Conservation (phyloP, 1,140 invertebrate species). For the Aethina tumida region DNA sequence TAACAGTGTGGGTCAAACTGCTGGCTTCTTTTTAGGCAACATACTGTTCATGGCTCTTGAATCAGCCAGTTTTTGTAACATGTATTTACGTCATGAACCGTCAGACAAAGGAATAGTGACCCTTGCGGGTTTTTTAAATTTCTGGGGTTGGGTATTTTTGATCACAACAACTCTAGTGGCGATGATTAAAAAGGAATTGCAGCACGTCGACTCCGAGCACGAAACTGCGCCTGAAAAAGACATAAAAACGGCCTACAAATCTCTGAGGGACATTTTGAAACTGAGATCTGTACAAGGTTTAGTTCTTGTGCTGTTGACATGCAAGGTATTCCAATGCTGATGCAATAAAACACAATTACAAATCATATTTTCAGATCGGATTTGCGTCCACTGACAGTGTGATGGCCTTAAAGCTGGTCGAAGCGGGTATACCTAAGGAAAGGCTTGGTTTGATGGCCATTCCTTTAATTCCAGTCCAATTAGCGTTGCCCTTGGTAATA, state of each 20-base stretch:
- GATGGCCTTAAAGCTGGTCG: conserved; percentile 88
- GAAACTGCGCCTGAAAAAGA: conserved; percentile 37
- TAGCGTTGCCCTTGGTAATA: conserved; percentile 83
- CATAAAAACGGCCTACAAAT: conserved; percentile 66
- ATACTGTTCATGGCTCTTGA: conserved; percentile 96
- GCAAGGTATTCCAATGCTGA: conserved; percentile 57
- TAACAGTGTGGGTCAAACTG: conserved; percentile 96
- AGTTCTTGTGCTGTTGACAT: conserved; percentile 75
- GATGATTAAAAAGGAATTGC: conserved; percentile 79
- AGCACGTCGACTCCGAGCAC: conserved; percentile 33
- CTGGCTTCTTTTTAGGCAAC: conserved; percentile 96
- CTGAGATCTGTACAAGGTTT: conserved; percentile 72
- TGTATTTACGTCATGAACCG: conserved; percentile 72
- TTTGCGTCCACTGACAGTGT: conserved; percentile 95
- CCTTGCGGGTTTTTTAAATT: conserved; percentile 82
- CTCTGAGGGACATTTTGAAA: conserved; percentile 74
- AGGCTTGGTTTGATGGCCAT: conserved; percentile 85
- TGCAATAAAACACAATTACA: not conserved
- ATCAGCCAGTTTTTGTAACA: conserved; percentile 92
- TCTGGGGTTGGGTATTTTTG: conserved; percentile 92
- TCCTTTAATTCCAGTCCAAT: conserved; percentile 89
- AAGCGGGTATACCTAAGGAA: conserved; percentile 92
- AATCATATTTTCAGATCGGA: conserved; percentile 62
- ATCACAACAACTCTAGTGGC: conserved; percentile 83
- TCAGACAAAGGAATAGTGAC: conserved; percentile 68